phyloP scores from a whole-genome alignment of 2,113 vertebrate genomes.

The Sceloporus undulatus region DNA sequence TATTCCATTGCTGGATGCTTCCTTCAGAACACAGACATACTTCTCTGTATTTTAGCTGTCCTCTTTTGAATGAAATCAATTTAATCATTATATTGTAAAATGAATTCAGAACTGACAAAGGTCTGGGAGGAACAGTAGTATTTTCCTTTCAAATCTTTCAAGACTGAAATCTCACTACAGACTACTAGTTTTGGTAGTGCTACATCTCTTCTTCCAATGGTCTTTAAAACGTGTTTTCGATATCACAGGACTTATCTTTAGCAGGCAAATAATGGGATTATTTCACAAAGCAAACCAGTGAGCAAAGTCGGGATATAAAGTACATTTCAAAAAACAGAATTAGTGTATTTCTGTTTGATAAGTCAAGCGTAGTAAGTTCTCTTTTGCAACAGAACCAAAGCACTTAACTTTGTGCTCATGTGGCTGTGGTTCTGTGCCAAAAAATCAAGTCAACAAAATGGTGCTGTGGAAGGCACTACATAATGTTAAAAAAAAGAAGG shows the following conservation, averaged over 20 bases:
- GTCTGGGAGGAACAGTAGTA: not conserved
- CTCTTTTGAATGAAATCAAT: not conserved
- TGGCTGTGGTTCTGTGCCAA: not conserved
- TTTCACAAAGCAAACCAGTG: not conserved
- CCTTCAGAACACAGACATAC: not conserved
- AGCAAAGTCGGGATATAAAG: no score
- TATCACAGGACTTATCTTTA: not conserved
- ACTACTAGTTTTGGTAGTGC: not conserved
- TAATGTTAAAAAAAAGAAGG: not conserved
- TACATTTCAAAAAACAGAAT: not conserved
- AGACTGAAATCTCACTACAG: not conserved
- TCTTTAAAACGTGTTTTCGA: not conserved
- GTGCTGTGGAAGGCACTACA: not conserved
- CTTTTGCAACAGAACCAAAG: slow-evolving; percentile 18
- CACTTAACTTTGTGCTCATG: not conserved
- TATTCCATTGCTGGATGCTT: not conserved
- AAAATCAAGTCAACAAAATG: not conserved
- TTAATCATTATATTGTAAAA: not conserved
- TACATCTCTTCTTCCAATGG: not conserved
- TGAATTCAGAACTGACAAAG: not conserved
- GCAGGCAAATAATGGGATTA: not conserved
- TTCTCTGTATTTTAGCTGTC: not conserved
- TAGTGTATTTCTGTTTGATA: slow-evolving; percentile 14
- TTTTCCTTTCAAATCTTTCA: not conserved
- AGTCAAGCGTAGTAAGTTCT: not conserved